A percentile compares a stretch with the other conserved stretches of the same genome.
These are phyloP conservation scores for Cinara cedri DNA, from an alignment of 2,888 invertebrate species.

Conservation along the genomic window DNA sequence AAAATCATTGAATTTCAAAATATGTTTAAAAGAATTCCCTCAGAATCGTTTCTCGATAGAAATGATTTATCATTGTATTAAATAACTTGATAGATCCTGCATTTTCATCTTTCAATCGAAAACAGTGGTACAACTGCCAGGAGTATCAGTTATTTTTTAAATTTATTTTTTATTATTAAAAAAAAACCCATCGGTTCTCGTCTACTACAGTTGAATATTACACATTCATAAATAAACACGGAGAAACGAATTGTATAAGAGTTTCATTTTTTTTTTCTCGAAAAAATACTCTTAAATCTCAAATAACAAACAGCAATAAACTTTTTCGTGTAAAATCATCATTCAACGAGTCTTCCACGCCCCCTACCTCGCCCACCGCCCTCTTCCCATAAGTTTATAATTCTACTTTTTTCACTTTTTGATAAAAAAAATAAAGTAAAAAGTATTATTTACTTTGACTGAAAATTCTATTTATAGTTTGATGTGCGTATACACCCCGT, in stretches of 20 bases:
- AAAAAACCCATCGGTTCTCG: neutral
- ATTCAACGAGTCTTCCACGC: neutral
- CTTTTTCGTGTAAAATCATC: slow-evolving; percentile 6
- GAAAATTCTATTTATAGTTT: slow-evolving; percentile 31
- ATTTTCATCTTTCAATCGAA: too few relatives aligned
- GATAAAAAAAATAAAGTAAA: slow-evolving; percentile 5
- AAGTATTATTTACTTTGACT: slow-evolving; percentile 27
- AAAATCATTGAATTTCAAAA: too few relatives aligned
- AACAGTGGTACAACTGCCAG: too few relatives aligned
- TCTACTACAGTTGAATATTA: neutral
- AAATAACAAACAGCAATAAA: slow-evolving; percentile 1
- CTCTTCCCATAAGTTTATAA: neutral
- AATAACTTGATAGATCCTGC: too few relatives aligned
- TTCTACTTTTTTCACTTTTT: neutral
- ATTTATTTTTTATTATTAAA: too few relatives aligned
- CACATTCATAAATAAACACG: neutral
- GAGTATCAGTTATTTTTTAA: too few relatives aligned
- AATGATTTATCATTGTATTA: too few relatives aligned
- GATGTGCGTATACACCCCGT: neutral
- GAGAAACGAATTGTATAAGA: neutral
- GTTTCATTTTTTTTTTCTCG: neutral
- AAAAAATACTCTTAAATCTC: neutral
- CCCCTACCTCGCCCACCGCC: neutral
- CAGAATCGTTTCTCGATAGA: too few relatives aligned
- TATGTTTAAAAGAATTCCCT: too few relatives aligned